A percentile compares a stretch with the other conserved stretches of the same genome.
Conservation (phyloP, 2,888 invertebrate genomes). For the Volucella zonaria region DNA sequence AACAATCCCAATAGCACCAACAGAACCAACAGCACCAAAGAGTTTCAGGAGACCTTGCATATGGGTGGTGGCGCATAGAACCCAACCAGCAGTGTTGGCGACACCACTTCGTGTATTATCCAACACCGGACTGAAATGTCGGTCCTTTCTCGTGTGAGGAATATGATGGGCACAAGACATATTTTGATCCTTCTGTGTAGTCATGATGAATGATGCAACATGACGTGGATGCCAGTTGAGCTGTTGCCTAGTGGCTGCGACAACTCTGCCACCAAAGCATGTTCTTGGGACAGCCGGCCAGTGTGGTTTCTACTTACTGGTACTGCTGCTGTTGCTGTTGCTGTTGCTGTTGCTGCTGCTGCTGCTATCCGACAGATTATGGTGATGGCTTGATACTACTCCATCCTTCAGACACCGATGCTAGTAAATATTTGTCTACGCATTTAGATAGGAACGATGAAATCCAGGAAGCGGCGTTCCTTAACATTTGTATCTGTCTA, state of each 20-base stretch:
- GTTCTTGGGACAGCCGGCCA: conserved; percentile 33
- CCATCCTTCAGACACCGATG: conserved; percentile 50
- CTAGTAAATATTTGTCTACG: conserved; percentile 73
- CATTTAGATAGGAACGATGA: conserved; percentile 67
- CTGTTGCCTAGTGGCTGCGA: conserved; percentile 27
- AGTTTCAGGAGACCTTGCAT: conserved; percentile 36
- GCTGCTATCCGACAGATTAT: background rate
- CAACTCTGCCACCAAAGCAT: conserved; percentile 56
- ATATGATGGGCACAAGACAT: conserved; percentile 72
- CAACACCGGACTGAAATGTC: conserved; percentile 54
- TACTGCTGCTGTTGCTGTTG: background rate
- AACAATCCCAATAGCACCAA: background rate
- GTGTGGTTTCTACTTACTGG: no score
- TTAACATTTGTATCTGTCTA: conserved; percentile 37
- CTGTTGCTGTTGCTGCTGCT: background rate
- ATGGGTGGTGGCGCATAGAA: conserved; percentile 61
- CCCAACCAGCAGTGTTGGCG: conserved; percentile 52
- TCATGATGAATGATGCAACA: conserved; percentile 73
- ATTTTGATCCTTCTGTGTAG: conserved; percentile 73
- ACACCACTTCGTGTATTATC: conserved; percentile 70
- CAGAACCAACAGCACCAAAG: conserved; percentile 29
- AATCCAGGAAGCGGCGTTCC: conserved; percentile 66
- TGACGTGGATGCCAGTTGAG: conserved; percentile 65
- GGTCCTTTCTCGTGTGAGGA: conserved; percentile 51
- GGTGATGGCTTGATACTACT: no score